phyloP scores from a whole-genome alignment of 2,113 vertebrate species.

The Parus major region DNA sequence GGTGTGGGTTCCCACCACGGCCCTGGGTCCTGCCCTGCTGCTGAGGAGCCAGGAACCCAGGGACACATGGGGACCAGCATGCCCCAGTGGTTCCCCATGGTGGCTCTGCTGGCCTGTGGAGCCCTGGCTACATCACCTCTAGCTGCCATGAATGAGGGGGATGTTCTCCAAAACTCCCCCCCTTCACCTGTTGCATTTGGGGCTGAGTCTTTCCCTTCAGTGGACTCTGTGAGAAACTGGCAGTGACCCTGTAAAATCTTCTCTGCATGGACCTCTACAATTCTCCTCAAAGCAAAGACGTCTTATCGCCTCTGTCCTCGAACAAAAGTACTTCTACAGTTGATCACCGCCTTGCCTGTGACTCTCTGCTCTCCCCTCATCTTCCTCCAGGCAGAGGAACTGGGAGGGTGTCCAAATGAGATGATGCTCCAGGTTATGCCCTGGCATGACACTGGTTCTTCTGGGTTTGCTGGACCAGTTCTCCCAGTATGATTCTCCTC shows the following conservation, averaged over 20 bases:
- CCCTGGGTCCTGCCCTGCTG: not conserved
- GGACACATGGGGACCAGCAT: accelerated
- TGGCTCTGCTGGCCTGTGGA: not conserved
- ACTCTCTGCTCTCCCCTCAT: not conserved
- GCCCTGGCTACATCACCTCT: not conserved
- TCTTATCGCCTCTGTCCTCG: not conserved
- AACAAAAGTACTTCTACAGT: not conserved
- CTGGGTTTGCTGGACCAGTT: not conserved
- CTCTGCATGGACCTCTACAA: not conserved
- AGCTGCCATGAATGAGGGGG: accelerated
- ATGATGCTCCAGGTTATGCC: not conserved
- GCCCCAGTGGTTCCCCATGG: not conserved
- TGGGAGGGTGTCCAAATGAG: accelerated
- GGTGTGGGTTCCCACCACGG: not conserved
- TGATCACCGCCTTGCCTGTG: accelerated
- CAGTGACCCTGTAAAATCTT: accelerated
- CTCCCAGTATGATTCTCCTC: not conserved
- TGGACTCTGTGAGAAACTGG: accelerated
- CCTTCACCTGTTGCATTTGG: not conserved
- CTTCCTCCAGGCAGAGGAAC: not conserved
- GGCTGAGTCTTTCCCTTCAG: not conserved
- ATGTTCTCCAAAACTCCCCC: not conserved
- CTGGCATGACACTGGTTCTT: not conserved
- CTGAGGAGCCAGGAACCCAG: not conserved
- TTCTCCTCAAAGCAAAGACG: not conserved